These are phyloP conservation scores for Oxygymnocypris stewartii DNA, from an alignment of 2,113 vertebrate genomes.

Conservation along the genomic window DNA sequence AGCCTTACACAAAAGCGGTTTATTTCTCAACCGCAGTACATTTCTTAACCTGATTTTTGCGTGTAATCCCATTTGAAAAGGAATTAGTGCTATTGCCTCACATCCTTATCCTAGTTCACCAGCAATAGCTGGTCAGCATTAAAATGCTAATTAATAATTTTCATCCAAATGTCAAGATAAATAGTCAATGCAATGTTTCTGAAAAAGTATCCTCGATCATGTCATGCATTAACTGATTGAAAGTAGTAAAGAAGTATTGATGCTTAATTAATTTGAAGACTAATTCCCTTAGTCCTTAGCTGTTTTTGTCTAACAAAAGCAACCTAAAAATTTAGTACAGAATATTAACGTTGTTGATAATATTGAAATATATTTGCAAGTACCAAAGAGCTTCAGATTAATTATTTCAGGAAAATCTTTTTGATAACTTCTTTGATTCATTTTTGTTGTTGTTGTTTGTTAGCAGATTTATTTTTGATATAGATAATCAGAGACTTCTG, in stretches of 20 bases:
- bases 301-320: too few species aligned
- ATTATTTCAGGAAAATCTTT: neutral
- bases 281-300: neutral
- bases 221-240: neutral
- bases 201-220: neutral
- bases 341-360: neutral
- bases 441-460: neutral
- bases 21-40: neutral
- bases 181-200: neutral
- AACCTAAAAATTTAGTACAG: neutral
- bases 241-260: neutral
- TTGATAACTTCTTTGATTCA: neutral
- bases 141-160: neutral
- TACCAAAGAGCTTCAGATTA: neutral
- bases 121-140: neutral
- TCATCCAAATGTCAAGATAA: neutral
- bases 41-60: neutral
- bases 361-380: neutral
- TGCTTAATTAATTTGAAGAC: neutral
- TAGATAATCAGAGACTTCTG: neutral
- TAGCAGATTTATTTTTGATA: neutral
- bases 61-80: neutral
- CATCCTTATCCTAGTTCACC: neutral
- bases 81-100: constrained; percentile 1
- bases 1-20: neutral